Evolutionary conservation across 30 jellyfish, hydroid and myxozoan species (phyloP).

Genomic region (Clytia hemisphaerica): DNA sequence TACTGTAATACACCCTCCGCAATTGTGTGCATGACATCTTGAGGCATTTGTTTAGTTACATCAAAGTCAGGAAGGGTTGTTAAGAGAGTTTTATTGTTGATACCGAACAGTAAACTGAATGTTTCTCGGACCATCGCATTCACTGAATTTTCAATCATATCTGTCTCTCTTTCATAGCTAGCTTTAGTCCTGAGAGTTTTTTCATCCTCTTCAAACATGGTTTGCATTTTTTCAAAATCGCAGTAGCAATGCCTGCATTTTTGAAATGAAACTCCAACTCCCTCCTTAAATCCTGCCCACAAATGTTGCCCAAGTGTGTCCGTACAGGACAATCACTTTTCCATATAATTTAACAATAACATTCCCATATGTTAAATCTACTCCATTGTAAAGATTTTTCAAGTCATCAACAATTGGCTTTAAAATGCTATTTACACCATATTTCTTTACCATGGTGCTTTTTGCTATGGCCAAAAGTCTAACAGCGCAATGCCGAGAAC

Average conservation of each 20-base stretch:
- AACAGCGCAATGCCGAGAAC: not conserved
- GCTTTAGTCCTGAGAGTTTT: not conserved
- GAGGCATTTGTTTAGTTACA: constrained; percentile 11
- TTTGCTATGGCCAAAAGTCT: not conserved
- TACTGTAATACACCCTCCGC: constrained; percentile 23
- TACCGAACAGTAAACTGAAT: not conserved
- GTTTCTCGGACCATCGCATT: not conserved
- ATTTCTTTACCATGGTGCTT: not conserved
- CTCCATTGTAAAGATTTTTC: constrained; percentile 1
- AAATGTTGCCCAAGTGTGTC: constrained; percentile 25
- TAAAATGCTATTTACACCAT: not conserved
- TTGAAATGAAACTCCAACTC: constrained; percentile 31
- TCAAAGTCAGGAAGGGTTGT: constrained; percentile 13
- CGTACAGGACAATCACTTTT: constrained; percentile 10
- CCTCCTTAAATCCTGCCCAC: constrained; percentile 35
- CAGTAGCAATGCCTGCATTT: constrained; percentile 26
- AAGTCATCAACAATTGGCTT: constrained; percentile 6
- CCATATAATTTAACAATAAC: not conserved
- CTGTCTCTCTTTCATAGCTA: not conserved
- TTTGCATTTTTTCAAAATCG: constrained; percentile 8
- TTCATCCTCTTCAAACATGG: not conserved
- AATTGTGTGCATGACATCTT: constrained; percentile 25
- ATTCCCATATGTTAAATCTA: not conserved
- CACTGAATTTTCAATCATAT: constrained; percentile 7
- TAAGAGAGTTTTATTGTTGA: not conserved